Evolutionary conservation across 2,797 vertebrate genomes (phyloP).

Genomic region (Neomorphus geoffroyi): DNA sequence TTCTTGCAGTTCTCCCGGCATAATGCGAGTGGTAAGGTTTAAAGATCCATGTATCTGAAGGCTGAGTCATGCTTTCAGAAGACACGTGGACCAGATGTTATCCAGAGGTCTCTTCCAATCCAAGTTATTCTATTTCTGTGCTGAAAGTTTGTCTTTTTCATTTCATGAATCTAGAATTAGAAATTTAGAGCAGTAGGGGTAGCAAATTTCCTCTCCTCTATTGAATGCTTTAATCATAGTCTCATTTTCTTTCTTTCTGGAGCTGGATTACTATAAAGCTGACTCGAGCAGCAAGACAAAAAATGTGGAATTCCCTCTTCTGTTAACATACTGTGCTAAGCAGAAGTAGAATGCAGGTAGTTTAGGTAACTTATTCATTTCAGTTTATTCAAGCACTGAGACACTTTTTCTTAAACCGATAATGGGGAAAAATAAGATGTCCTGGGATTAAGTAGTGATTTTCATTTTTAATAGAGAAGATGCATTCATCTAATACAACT

Average conservation of each 20-base stretch:
- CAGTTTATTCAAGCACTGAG: background rate
- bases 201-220: background rate
- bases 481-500: background rate
- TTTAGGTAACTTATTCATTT: background rate
- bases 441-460: background rate
- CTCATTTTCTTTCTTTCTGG: background rate
- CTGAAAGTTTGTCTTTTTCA: background rate
- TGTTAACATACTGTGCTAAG: background rate
- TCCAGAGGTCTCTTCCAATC: background rate
- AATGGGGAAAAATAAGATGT: background rate
- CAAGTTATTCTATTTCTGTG: background rate
- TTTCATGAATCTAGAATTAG: background rate
- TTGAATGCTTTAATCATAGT: background rate
- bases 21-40: background rate
- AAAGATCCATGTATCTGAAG: background rate
- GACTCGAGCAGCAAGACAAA: background rate
- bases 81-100: background rate
- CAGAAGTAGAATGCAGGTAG: background rate
- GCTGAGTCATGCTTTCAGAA: background rate
- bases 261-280: background rate
- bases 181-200: background rate
- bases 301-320: background rate
- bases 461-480: background rate
- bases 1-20: background rate
- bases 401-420: background rate